Evolutionary conservation across 2,888 invertebrate genomes (phyloP).

Genomic region (Poecilobothrus nobilitatus): DNA sequence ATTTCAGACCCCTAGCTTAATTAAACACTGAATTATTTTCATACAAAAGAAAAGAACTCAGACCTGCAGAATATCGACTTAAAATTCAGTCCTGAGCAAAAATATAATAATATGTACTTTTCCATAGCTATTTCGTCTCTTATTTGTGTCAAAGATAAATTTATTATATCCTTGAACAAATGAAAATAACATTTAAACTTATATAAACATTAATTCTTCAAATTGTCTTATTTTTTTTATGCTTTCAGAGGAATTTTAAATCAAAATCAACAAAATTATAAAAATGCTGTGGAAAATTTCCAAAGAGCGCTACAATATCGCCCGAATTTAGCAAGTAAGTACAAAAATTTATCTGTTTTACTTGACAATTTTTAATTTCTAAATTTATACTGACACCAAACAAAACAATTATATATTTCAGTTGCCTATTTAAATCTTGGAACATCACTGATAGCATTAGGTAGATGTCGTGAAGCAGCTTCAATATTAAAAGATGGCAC

Average conservation of each 20-base stretch:
- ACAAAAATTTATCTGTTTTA: conserved; percentile 8
- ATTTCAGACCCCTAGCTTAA: no score
- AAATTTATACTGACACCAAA: not conserved
- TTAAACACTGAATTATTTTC: no score
- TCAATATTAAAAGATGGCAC: conserved; percentile 74
- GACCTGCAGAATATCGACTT: no score
- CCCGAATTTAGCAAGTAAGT: conserved; percentile 89
- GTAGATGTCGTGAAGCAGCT: conserved; percentile 74
- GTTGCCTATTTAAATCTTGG: conserved; percentile 93
- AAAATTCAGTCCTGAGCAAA: no score
- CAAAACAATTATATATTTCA: conserved; percentile 44
- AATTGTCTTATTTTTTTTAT: conserved; percentile 37
- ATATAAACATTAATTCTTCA: no score
- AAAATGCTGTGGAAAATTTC: conserved; percentile 84
- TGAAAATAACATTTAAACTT: no score
- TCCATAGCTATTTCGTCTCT: no score
- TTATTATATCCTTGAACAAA: no score
- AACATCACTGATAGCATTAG: conserved; percentile 74
- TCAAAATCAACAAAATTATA: conserved; percentile 78
- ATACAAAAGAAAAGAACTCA: no score
- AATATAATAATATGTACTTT: no score
- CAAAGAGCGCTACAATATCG: conserved; percentile 85
- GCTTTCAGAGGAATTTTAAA: conserved; percentile 81
- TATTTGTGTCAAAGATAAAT: no score
- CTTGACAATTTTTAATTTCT: not conserved